Base-by-base conservation (phyloP, 2,888 invertebrate genomes). In the Agrenia bidenticulata region DNA sequence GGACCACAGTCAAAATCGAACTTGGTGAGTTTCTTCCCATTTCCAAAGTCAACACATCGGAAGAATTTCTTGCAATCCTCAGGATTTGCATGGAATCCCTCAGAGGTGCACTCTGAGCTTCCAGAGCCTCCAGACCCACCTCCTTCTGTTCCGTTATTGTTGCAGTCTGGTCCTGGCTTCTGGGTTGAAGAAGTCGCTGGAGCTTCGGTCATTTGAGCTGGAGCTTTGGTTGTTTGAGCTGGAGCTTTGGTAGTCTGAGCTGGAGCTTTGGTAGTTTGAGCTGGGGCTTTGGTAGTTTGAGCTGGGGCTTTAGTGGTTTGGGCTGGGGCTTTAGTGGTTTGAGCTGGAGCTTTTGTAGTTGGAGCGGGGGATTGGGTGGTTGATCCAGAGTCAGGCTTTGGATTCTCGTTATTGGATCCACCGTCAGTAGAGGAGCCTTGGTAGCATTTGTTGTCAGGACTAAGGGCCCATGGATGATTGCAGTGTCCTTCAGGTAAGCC, bases 381-480 rank as follows among this genome's bases (percentile, higher is more conserved):
- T 45, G 17, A 15, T 2, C 17, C 24, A n/a, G 58, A 37, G 17
- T 23, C n/a, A 13, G 57, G 41, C 17, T 15, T 9, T 56, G 39
- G 39, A 5, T 27, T 24, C 37, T 49, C 41, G 26, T 53, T 21
- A 13, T 51, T 39, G 37, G 51, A 51, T 7, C 13, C 19, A 5
- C 19, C 45, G 9, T 55, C 42, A 17, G 59, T 53, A 27, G 39
- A 21, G 13, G 62, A 56, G 1, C 67, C 66, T 53, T 64, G 42
- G 50, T 70, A 73, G 61, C 73, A 73, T 51, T 65, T 69, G 19
- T 65, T 64, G 19, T 64, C 57, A n/a, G 63, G 65, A 27, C 39
- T 60, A 7, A 73, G 61, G 0, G 69, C 71, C 69, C 69, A 69
- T n/a, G 73, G 67, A 45, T 73, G 71, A 41, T 73, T 73, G 37